A percentile compares a stretch with the other conserved stretches of the same genome.
Conservation (phyloP, 2,797 vertebrate species). For the Hylomyscus alleni region DNA sequence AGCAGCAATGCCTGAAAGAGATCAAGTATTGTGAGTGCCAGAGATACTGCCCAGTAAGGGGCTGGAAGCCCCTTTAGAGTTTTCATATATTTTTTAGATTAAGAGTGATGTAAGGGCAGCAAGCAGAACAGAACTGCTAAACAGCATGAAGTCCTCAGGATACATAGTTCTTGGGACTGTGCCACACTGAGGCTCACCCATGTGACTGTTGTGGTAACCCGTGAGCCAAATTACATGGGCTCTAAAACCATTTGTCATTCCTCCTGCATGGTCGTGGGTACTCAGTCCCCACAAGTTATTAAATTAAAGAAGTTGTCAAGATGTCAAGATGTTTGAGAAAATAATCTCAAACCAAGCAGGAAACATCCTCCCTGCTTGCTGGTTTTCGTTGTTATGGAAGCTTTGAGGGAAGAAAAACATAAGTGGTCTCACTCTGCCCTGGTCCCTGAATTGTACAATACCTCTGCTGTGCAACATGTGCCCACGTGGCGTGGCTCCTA, state of each 20-base stretch:
- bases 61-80: neutral
- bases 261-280: neutral
- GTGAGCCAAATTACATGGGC: neutral
- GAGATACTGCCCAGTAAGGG: neutral
- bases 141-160: neutral
- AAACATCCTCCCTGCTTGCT: neutral
- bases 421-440: neutral
- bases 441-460: neutral
- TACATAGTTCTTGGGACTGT: neutral
- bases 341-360: neutral
- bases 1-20: neutral
- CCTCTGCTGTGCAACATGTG: neutral
- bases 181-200: neutral
- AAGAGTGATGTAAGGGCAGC: neutral
- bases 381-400: neutral
- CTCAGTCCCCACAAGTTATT: neutral
- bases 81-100: neutral
- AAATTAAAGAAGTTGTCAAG: neutral
- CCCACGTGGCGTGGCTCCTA: neutral
- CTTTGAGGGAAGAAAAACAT: neutral
- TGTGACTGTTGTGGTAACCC: neutral
- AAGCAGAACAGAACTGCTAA: neutral
- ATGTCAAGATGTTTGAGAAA: neutral
- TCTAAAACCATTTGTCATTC: neutral
- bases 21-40: neutral